A percentile compares a stretch with the other conserved stretches of the same genome.
Evolutionary conservation across 2,888 invertebrate species (phyloP).

Genomic region (Plagodis dolabraria): DNA sequence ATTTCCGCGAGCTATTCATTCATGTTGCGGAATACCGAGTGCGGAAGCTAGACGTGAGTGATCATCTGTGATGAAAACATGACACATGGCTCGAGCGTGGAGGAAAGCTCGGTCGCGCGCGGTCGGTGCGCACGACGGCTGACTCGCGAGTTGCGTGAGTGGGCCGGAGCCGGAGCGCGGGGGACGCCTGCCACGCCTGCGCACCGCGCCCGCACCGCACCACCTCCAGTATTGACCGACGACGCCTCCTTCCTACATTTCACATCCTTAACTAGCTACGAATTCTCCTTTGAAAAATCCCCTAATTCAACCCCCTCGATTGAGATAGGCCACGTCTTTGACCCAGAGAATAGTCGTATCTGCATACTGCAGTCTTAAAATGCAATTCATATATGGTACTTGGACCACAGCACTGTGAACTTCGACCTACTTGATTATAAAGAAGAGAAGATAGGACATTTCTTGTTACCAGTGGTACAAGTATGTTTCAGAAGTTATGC

Average conservation of each 20-base stretch:
- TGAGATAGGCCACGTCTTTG: conserved; percentile 74
- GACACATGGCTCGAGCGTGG: conserved; percentile 75
- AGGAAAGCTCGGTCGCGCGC: conserved; percentile 68
- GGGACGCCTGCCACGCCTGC: conserved; percentile 72
- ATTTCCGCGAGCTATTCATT: conserved; percentile 59
- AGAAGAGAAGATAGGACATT: conserved; percentile 21
- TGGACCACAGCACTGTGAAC: not conserved
- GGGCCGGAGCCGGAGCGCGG: conserved; percentile 58
- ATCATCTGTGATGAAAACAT: conserved; percentile 79
- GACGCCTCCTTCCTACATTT: conserved; percentile 82
- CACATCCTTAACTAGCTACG: conserved; percentile 82
- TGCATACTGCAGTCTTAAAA: conserved; percentile 14
- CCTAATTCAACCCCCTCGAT: conserved; percentile 72
- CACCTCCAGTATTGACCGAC: conserved; percentile 84
- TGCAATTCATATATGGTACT: not conserved
- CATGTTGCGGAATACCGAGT: conserved; percentile 55
- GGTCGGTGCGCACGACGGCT: conserved; percentile 79
- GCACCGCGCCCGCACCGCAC: conserved; percentile 75
- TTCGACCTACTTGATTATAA: conserved; percentile 9
- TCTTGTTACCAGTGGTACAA: conserved; percentile 28
- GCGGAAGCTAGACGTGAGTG: conserved; percentile 62
- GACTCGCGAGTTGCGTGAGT: conserved; percentile 82
- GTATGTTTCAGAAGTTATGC: conserved; percentile 37
- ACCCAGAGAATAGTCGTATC: conserved; percentile 51
- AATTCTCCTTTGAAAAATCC: conserved; percentile 80